These are phyloP conservation scores for Epizoanthus fatuus DNA, from an alignment of 92 coral and sea anemone genomes.

Conservation along the genomic window DNA sequence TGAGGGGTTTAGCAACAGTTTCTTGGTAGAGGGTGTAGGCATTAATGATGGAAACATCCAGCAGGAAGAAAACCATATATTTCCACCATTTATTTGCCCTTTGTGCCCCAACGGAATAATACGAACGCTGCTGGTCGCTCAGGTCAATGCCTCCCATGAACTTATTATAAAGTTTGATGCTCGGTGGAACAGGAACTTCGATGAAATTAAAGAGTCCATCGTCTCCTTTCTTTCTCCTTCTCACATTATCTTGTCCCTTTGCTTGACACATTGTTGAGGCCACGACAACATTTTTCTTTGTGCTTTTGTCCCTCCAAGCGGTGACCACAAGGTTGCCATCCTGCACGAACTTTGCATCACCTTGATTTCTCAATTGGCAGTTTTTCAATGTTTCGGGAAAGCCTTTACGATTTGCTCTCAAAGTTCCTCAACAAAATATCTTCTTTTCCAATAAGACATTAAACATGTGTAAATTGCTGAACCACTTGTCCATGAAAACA, in stretches of 20 bases:
- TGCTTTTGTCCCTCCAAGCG: constrained; percentile 24
- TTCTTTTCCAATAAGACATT: neutral
- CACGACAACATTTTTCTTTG: constrained; percentile 5
- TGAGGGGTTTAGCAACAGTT: constrained; percentile 2
- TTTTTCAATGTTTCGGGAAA: constrained; percentile 37
- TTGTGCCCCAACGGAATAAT: neutral
- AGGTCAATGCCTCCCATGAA: constrained; percentile 2
- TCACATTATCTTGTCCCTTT: neutral
- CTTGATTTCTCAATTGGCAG: constrained; percentile 25
- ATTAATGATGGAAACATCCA: constrained; percentile 12
- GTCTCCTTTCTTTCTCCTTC: constrained; percentile 20
- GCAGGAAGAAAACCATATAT: constrained; percentile 3
- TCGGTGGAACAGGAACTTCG: constrained; percentile 2
- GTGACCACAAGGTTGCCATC: constrained; percentile 7
- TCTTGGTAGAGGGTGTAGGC: neutral
- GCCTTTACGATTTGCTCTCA: constrained; percentile 31
- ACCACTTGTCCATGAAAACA: constrained; percentile 42
- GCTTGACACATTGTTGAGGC: constrained; percentile 28
- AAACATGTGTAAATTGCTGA: constrained; percentile 23
- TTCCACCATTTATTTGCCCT: constrained; percentile 28
- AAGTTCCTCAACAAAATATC: constrained; percentile 47
- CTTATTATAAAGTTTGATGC: constrained; percentile 13
- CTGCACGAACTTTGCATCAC: neutral
- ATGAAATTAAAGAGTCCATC: constrained; percentile 2
- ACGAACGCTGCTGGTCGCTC: neutral